A percentile compares a stretch with the other conserved stretches of the same genome.
Evolutionary conservation across 2,888 invertebrate genomes (phyloP).

Genomic region (Molorchus minor): DNA sequence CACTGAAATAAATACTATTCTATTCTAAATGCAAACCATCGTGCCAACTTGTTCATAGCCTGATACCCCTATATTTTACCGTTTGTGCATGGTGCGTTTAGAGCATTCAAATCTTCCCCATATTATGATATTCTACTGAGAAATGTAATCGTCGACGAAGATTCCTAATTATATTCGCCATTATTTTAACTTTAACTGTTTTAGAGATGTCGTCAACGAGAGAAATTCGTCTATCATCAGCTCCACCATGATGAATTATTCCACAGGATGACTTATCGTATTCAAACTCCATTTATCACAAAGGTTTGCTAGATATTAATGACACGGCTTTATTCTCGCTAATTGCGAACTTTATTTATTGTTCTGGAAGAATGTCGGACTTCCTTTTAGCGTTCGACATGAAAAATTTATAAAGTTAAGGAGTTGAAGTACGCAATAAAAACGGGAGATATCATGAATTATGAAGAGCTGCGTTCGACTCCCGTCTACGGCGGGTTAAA

Average conservation of each 20-base stretch:
- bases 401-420: constrained; percentile 27
- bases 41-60: too few species aligned
- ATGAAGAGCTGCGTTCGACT: constrained; percentile 1
- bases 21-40: too few species aligned
- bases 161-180: too few species aligned
- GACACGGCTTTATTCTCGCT: constrained; percentile 47
- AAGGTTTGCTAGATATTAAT: constrained; percentile 46
- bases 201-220: constrained; percentile 8
- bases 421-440: constrained; percentile 10
- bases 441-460: constrained; percentile 12
- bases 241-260: constrained; percentile 47
- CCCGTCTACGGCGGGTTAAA: constrained; percentile 8
- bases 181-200: background rate
- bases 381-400: constrained; percentile 28
- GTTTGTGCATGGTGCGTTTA: too few species aligned
- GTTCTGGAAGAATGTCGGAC: constrained; percentile 22
- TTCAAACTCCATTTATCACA: constrained; percentile 50
- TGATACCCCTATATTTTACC: too few species aligned
- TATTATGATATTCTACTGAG: too few species aligned
- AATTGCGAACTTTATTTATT: constrained; percentile 50
- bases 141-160: too few species aligned
- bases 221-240: constrained; percentile 22
- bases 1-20: too few species aligned
- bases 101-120: too few species aligned
- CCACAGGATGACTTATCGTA: constrained; percentile 48